Conservation (phyloP, 2,888 invertebrate genomes). For the Zygothrica quintamaculata region DNA sequence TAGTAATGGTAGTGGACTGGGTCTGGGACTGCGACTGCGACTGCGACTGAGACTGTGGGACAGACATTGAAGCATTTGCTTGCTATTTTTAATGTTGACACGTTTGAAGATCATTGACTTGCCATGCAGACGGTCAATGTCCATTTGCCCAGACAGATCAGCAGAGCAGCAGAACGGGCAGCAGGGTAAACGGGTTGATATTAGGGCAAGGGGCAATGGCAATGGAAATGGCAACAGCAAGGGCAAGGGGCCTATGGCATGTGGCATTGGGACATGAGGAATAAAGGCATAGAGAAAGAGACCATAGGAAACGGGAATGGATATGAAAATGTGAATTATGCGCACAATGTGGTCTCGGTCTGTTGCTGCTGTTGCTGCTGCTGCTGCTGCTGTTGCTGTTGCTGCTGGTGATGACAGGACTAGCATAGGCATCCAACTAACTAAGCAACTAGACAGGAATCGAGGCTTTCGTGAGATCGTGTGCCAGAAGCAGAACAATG, state of each 20-base stretch:
- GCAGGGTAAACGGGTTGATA: background rate
- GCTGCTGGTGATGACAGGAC: too few relatives aligned
- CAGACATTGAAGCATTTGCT: constrained; percentile 64
- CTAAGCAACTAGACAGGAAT: constrained; percentile 23
- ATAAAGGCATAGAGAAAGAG: background rate
- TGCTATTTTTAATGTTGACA: constrained; percentile 79
- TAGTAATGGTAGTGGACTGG: constrained; percentile 16
- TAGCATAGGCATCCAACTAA: background rate
- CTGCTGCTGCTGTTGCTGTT: constrained; percentile 52
- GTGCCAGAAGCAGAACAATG: constrained; percentile 64
- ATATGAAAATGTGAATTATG: constrained; percentile 70
- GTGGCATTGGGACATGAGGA: background rate
- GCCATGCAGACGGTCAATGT: constrained; percentile 74
- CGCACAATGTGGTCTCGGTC: constrained; percentile 59
- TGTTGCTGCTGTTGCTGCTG: constrained; percentile 50
- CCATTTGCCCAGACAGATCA: constrained; percentile 63
- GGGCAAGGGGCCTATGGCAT: constrained; percentile 3
- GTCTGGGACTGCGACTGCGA: constrained; percentile 24
- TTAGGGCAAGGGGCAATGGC: constrained; percentile 7
- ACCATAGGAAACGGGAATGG: constrained; percentile 35
- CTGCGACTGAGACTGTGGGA: constrained; percentile 14
- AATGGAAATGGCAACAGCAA: too few relatives aligned
- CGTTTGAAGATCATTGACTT: constrained; percentile 79
- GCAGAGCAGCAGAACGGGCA: constrained; percentile 12
- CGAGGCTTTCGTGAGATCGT: constrained; percentile 56